A percentile compares a stretch with the other conserved stretches of the same genome.
phyloP scores from a whole-genome alignment of 2,113 vertebrate genomes.

The Pseudolaguvia tuberculata region DNA sequence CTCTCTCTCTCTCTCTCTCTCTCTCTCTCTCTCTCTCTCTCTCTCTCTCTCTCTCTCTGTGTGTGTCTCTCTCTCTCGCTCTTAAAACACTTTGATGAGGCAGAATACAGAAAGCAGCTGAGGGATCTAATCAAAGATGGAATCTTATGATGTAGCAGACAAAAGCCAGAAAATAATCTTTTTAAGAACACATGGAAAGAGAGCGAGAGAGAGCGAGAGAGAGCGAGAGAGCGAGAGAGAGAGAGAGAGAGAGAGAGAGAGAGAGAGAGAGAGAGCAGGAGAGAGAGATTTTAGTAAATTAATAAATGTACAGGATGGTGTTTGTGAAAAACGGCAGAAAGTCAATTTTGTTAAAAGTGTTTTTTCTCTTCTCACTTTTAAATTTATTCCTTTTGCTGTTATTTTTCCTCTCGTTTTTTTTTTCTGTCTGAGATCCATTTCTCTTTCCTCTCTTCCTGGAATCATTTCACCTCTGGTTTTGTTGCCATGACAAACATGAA shows the following conservation, averaged over 20 bases:
- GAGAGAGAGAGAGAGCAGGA: background rate
- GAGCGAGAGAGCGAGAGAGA: conserved; percentile 42
- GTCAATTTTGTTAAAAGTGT: background rate
- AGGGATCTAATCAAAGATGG: conserved; percentile 34
- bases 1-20: background rate
- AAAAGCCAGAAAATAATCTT: conserved; percentile 41
- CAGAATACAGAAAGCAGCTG: conserved; percentile 23
- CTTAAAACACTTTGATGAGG: conserved; percentile 34
- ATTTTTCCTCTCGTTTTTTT: background rate
- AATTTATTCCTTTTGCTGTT: background rate
- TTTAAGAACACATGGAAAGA: background rate
- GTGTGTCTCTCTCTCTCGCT: conserved; percentile 4
- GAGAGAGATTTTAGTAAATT: background rate
- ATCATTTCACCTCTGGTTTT: conserved; percentile 34
- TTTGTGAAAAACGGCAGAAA: background rate
- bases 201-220: conserved; percentile 47
- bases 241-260: conserved; percentile 6
- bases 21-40: too few species aligned
- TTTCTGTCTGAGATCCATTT: background rate
- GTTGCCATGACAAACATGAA: conserved; percentile 47
- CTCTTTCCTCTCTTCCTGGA: conserved; percentile 9
- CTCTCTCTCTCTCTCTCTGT: background rate
- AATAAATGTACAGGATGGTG: background rate
- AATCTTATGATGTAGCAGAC: conserved; percentile 31
- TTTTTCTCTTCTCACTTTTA: background rate